phyloP scores from a whole-genome alignment of 2,888 invertebrate species.

The Opisthograptis luteolata region DNA sequence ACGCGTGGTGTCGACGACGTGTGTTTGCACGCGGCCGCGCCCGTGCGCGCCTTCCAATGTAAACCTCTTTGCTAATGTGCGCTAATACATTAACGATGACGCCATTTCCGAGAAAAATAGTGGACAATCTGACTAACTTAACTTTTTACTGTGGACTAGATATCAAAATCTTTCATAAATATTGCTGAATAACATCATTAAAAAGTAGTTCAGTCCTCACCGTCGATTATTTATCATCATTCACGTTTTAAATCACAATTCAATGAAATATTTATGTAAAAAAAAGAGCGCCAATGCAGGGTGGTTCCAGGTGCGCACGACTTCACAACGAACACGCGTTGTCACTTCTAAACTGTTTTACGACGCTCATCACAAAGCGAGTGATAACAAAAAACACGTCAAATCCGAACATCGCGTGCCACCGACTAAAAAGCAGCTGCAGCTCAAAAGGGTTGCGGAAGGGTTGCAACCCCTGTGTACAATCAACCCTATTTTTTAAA shows the following conservation, averaged over 20 bases:
- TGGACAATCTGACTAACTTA: too few species aligned
- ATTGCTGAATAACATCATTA: too few species aligned
- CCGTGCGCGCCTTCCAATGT: conserved; percentile 21
- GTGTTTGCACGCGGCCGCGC: conserved; percentile 31
- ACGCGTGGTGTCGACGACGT: conserved; percentile 1
- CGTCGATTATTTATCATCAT: too few species aligned
- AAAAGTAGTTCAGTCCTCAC: too few species aligned
- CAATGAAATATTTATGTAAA: neutral
- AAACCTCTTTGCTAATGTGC: conserved; percentile 24
- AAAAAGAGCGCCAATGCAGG: neutral
- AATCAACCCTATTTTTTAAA: conserved; percentile 52
- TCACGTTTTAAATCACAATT: too few species aligned
- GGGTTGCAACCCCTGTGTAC: conserved; percentile 59
- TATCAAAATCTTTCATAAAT: too few species aligned
- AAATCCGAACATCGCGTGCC: conserved; percentile 59
- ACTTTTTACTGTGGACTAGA: too few species aligned
- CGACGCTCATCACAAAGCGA: conserved; percentile 23
- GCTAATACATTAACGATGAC: conserved; percentile 19
- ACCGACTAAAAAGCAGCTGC: conserved; percentile 73
- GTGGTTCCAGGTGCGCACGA: conserved; percentile 23
- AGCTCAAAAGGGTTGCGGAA: conserved; percentile 71
- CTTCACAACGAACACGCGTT: conserved; percentile 11
- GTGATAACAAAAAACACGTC: conserved; percentile 33
- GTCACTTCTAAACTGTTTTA: conserved; percentile 15
- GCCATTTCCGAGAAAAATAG: neutral